Evolutionary conservation across 30 jellyfish, hydroid and myxozoan genomes (phyloP).

Genomic region (Mastigias papua): DNA sequence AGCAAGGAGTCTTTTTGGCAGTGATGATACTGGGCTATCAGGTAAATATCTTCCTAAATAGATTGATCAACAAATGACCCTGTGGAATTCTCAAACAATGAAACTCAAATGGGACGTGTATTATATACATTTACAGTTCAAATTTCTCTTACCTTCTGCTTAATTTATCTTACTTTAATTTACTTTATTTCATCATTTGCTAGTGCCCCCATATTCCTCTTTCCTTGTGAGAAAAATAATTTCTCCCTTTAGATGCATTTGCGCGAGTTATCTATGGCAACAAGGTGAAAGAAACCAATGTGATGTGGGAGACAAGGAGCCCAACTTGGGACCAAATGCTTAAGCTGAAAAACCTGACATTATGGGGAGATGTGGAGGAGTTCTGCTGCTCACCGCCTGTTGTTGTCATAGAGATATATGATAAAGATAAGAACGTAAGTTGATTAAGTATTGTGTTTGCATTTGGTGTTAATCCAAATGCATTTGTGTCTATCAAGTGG

Average conservation of each 20-base stretch:
- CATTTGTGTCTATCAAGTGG: no score
- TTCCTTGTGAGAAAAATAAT: no score
- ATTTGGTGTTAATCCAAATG: no score
- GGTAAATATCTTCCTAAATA: constrained; percentile 47
- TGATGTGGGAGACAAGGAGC: constrained; percentile 78
- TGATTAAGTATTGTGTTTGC: no score
- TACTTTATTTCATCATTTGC: no score
- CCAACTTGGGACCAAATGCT: constrained; percentile 90
- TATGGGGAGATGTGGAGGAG: constrained; percentile 67
- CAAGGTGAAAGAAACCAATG: constrained; percentile 69
- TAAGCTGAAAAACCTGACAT: constrained; percentile 49
- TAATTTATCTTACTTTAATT: no score
- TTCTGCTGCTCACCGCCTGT: constrained; percentile 64
- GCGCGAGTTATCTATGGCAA: constrained; percentile 76
- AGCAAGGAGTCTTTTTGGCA: constrained; percentile 83
- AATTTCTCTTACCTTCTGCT: no score
- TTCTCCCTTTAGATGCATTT: constrained; percentile 71
- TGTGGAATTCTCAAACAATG: no score
- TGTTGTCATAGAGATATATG: constrained; percentile 77
- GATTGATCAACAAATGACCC: no score
- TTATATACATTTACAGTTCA: no score
- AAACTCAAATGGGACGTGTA: no score
- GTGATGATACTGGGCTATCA: constrained; percentile 85
- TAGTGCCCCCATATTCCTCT: no score
- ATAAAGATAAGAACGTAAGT: constrained; percentile 70